Percentiles rank a stretch among this genome's conserved stretches.
Evolutionary conservation across 2,888 invertebrate species (phyloP).

Genomic region (Craniophora ligustri): DNA sequence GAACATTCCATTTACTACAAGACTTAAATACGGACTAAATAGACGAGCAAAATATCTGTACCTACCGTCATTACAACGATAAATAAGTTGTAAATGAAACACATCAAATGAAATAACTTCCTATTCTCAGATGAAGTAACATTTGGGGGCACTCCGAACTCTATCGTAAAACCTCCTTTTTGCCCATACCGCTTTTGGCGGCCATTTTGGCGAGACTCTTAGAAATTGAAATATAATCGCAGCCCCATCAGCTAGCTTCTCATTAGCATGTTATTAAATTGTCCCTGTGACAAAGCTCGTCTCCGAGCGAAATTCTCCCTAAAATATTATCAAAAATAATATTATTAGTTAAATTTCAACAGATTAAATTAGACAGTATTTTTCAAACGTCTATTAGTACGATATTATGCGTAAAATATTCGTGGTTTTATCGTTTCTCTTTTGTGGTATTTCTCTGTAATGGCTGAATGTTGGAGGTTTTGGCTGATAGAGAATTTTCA

Average conservation of each 20-base stretch:
- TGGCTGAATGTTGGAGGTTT: not conserved
- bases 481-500: not conserved
- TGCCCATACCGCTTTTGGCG: not conserved
- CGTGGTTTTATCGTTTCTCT: not conserved
- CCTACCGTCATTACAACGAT: conserved; percentile 4
- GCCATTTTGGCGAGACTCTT: conserved; percentile 14
- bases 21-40: not conserved
- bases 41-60: not conserved
- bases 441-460: not conserved
- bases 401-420: not conserved
- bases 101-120: conserved; percentile 24
- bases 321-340: not conserved
- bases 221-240: conserved; percentile 55
- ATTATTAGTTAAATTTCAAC: not conserved
- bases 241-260: conserved; percentile 30
- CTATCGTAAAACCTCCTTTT: conserved; percentile 21
- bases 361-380: too few relatives aligned
- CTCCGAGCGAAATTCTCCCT: not conserved
- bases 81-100: conserved; percentile 16
- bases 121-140: conserved; percentile 8
- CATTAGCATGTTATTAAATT: conserved; percentile 62
- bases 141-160: conserved; percentile 3
- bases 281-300: conserved; percentile 14
- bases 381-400: not conserved
- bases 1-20: too few relatives aligned